Evolutionary conservation across 2,888 invertebrate genomes (phyloP).

Genomic region (Steinernema scapterisci): DNA sequence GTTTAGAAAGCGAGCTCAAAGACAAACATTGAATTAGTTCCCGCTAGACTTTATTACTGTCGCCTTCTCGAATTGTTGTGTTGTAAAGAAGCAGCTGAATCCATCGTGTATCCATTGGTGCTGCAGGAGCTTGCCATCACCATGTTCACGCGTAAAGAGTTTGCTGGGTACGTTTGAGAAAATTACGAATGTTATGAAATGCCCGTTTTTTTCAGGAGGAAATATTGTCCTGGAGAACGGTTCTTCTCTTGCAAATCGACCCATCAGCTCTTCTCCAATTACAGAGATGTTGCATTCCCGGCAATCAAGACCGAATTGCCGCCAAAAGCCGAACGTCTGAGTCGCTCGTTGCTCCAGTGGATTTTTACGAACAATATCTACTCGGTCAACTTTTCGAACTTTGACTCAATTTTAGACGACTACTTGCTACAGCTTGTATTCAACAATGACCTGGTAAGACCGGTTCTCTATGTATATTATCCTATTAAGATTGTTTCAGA

Average conservation of each 20-base stretch:
- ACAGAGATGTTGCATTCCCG: conserved; percentile 34
- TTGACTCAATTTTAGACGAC: conserved; percentile 55
- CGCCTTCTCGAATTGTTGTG: conserved; percentile 54
- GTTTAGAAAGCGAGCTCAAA: conserved; percentile 59
- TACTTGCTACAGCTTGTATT: conserved; percentile 61
- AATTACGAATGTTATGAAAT: background rate
- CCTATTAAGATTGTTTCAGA: conserved; percentile 34
- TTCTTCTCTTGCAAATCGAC: conserved; percentile 38
- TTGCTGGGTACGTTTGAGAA: background rate
- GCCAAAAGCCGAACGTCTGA: conserved; percentile 33
- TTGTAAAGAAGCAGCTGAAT: background rate
- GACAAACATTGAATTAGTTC: conserved; percentile 47
- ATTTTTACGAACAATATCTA: conserved; percentile 38
- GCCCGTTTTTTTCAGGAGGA: conserved; percentile 41
- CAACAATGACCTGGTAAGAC: conserved; percentile 44
- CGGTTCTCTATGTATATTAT: background rate
- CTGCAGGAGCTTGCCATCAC: conserved; percentile 54
- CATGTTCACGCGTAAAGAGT: conserved; percentile 39
- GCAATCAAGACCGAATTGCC: conserved; percentile 36
- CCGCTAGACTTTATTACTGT: conserved; percentile 51
- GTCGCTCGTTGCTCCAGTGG: conserved; percentile 41
- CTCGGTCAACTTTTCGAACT: conserved; percentile 47
- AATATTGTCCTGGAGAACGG: conserved; percentile 45
- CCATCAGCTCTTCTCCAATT: conserved; percentile 39
- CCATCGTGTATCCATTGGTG: conserved; percentile 48